These are phyloP conservation scores for Cinclus cinclus DNA, from an alignment of 2,113 vertebrate genomes.

Conservation along the genomic window DNA sequence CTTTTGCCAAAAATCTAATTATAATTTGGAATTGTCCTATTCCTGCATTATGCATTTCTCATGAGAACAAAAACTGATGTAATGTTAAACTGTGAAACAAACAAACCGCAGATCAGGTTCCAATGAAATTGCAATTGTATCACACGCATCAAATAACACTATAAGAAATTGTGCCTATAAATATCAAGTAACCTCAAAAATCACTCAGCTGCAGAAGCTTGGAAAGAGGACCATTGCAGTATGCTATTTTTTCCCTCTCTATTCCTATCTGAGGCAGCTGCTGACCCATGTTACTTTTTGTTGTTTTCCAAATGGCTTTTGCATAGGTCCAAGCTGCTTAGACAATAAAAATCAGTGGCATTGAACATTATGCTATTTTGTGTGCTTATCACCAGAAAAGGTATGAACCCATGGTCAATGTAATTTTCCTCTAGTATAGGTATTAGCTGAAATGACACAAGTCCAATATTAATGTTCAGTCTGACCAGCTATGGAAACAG, in stretches of 20 bases:
- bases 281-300: not conserved
- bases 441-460: not conserved
- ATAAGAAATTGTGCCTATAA: not conserved
- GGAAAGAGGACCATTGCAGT: not conserved
- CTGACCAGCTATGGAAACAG: not conserved
- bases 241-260: not conserved
- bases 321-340: not conserved
- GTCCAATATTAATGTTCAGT: not conserved
- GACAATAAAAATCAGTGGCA: not conserved
- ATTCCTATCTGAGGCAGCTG: not conserved
- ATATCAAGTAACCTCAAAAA: slow-evolving; percentile 30
- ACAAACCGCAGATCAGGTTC: not conserved
- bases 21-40: not conserved
- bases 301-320: slow-evolving; percentile 24
- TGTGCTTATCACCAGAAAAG: not conserved
- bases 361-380: not conserved
- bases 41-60: not conserved
- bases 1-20: not conserved
- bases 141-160: not conserved
- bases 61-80: not conserved
- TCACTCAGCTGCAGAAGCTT: not conserved
- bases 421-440: not conserved
- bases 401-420: not conserved
- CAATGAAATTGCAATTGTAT: not conserved
- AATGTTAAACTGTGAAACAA: not conserved